phyloP scores from a whole-genome alignment of 2,888 invertebrate genomes.

The Rhimphoctona megacephalus region DNA sequence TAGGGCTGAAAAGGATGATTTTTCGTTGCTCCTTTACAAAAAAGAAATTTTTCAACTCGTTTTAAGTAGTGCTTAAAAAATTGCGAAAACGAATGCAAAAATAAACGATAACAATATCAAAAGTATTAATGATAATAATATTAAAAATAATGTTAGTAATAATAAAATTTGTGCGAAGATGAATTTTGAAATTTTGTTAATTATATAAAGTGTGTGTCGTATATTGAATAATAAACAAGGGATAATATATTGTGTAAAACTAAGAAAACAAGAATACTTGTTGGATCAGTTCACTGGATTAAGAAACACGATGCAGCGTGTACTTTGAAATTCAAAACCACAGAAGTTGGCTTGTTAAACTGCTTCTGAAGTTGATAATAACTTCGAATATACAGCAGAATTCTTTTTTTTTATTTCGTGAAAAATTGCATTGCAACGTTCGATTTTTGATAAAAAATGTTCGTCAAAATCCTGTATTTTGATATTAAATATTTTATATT shows the following conservation, averaged over 20 bases:
- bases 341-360: conserved; percentile 41
- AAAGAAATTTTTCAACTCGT: background rate
- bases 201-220: background rate
- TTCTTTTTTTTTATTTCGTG: background rate
- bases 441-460: background rate
- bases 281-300: conserved; percentile 17
- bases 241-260: background rate
- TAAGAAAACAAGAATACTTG: background rate
- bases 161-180: background rate
- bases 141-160: background rate
- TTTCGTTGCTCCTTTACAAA: background rate
- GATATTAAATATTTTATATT: too few relatives aligned
- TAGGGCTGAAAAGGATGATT: background rate
- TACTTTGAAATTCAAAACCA: background rate
- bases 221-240: background rate
- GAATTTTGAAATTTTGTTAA: background rate
- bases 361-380: conserved; percentile 32
- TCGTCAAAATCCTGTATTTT: background rate
- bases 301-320: conserved; percentile 12
- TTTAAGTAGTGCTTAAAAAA: background rate
- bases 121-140: background rate
- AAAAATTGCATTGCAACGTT: background rate
- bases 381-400: conserved; percentile 13
- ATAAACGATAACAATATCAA: background rate
- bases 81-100: background rate